These are phyloP conservation scores for human (Homo sapiens) DNA, from an alignment of 2,113 vertebrate species.

Conservation along the genomic window GRCh38 chr7:10593001-10593500, in stretches of 20 bases:
- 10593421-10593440: background rate
- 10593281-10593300: background rate
- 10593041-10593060: background rate
- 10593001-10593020: background rate
- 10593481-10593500: background rate
- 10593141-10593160: background rate
- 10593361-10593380: background rate
- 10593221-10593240: background rate
- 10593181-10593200: background rate
- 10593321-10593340: background rate
- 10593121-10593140: background rate
- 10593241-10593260: background rate
- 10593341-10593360: background rate
- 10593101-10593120: background rate
- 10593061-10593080: background rate
- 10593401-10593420: background rate
- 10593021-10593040: background rate
- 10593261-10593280: background rate
- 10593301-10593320: background rate
- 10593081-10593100: background rate
- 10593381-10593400: background rate
- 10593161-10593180: background rate
- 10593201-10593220: background rate
- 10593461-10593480: background rate
- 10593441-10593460: background rate